A percentile compares a stretch with the other conserved stretches of the same genome.
phyloP scores from a whole-genome alignment of 2,113 vertebrate species.

The Phylloscopus trochilus region DNA sequence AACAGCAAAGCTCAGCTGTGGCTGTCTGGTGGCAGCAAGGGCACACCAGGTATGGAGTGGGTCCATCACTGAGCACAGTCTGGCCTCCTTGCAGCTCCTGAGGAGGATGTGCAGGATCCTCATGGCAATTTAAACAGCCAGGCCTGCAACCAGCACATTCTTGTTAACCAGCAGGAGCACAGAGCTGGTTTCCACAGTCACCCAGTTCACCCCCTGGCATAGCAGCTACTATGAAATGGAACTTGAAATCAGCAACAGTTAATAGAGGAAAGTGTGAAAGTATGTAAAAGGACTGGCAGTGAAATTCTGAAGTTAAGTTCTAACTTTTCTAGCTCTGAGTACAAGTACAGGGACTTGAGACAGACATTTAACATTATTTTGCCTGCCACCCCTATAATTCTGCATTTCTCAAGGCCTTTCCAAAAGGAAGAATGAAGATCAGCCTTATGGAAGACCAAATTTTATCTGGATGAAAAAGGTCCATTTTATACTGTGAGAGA shows the following conservation, averaged over 20 bases:
- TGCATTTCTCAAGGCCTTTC: background rate
- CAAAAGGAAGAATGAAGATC: background rate
- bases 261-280: background rate
- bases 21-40: background rate
- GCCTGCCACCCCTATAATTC: background rate
- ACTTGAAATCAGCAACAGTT: background rate
- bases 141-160: background rate
- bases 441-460: background rate
- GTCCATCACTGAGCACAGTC: background rate
- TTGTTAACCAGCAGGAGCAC: background rate
- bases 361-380: background rate
- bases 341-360: background rate
- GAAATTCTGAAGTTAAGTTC: background rate
- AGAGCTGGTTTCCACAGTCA: background rate
- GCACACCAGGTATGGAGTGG: background rate
- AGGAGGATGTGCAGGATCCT: background rate
- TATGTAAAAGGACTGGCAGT: background rate
- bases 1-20: background rate
- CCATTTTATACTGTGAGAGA: background rate
- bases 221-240: background rate
- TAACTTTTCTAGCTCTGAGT: background rate
- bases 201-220: background rate
- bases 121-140: background rate
- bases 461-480: background rate
- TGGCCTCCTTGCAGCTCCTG: rapidly evolving